phyloP scores from a whole-genome alignment of 2,888 invertebrate species.

The Drosophila hamatofila region DNA sequence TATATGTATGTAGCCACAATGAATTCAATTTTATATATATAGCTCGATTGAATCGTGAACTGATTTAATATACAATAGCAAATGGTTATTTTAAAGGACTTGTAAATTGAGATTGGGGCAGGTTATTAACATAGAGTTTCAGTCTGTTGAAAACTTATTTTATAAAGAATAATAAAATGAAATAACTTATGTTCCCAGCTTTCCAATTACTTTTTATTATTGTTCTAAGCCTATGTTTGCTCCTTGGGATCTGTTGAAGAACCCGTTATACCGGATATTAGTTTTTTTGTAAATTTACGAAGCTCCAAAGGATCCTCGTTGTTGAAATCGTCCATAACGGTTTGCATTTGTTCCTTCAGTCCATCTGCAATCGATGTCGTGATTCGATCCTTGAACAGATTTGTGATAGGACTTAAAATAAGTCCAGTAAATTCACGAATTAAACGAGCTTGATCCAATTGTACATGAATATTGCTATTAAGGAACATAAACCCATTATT shows the following conservation, averaged over 20 bases:
- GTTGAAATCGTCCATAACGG: constrained; percentile 84
- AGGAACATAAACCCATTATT: constrained; percentile 6
- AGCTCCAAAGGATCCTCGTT: constrained; percentile 83
- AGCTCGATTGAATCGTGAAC: background rate
- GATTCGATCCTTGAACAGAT: constrained; percentile 83
- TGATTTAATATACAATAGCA: background rate
- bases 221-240: constrained; percentile 5
- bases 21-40: no score
- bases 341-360: constrained; percentile 83
- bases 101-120: background rate
- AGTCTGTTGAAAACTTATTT: background rate
- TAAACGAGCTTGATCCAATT: constrained; percentile 81
- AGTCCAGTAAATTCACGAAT: constrained; percentile 82
- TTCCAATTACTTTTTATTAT: background rate
- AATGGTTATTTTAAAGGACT: background rate
- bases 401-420: constrained; percentile 84
- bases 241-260: constrained; percentile 28
- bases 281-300: constrained; percentile 78
- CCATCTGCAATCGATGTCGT: constrained; percentile 84
- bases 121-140: background rate
- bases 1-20: no score
- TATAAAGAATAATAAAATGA: background rate
- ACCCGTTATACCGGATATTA: constrained; percentile 80
- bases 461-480: constrained; percentile 82
- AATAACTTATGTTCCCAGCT: background rate